phyloP scores from a whole-genome alignment of 2,888 invertebrate species.

The Eristalis tenax region DNA sequence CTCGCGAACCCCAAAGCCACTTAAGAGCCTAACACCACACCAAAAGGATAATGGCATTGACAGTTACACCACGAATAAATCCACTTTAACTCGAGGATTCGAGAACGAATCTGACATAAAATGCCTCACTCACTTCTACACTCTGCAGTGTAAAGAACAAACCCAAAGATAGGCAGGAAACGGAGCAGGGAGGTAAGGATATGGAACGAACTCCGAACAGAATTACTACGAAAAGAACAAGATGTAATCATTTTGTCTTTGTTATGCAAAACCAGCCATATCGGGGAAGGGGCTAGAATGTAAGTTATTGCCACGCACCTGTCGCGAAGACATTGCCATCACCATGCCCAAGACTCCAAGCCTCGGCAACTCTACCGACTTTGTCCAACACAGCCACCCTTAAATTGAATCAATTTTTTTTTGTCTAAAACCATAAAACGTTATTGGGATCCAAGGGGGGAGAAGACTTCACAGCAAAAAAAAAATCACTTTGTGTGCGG shows the following conservation, averaged over 20 bases:
- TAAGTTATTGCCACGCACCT: constrained; percentile 48
- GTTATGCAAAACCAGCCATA: constrained; percentile 61
- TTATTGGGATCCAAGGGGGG: constrained; percentile 53
- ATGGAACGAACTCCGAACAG: background rate
- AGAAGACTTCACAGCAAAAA: constrained; percentile 52
- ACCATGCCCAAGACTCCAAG: constrained; percentile 21
- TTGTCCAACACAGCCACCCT: constrained; percentile 4
- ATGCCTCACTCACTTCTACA: constrained; percentile 44
- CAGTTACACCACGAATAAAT: constrained; percentile 72
- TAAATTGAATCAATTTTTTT: constrained; percentile 66
- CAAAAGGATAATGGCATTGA: constrained; percentile 71
- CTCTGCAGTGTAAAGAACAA: constrained; percentile 30
- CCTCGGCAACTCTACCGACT: constrained; percentile 6
- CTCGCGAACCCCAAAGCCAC: constrained; percentile 68
- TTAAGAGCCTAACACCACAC: constrained; percentile 70
- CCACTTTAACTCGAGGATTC: constrained; percentile 71
- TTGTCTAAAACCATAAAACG: constrained; percentile 64
- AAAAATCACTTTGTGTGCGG: constrained; percentile 62
- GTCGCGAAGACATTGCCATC: constrained; percentile 28
- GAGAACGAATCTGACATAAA: constrained; percentile 70
- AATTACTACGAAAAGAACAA: constrained; percentile 61
- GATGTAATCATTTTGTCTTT: constrained; percentile 71
- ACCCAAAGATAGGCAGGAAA: constrained; percentile 29
- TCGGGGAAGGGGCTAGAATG: constrained; percentile 15
- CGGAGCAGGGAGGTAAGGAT: constrained; percentile 2